These are phyloP conservation scores for Brachypteracias leptosomus DNA, from an alignment of 2,113 vertebrate genomes.

Conservation along the genomic window DNA sequence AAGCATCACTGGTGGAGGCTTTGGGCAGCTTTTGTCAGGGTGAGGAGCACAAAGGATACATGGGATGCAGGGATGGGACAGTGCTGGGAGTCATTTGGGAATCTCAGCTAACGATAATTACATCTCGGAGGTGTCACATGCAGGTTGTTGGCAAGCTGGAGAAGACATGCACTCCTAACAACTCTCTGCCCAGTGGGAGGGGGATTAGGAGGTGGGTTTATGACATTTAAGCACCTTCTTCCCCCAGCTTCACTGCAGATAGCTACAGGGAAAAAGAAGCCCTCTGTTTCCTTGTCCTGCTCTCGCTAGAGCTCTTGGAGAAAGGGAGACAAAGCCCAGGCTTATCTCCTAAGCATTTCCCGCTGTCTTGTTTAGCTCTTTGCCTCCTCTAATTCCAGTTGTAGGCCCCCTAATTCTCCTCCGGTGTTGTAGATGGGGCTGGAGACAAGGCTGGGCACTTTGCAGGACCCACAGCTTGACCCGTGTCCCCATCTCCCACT, in stretches of 20 bases:
- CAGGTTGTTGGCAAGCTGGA: neutral
- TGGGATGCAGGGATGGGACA: neutral
- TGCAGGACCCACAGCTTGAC: neutral
- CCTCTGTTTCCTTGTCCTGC: neutral
- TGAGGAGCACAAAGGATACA: rapidly evolving
- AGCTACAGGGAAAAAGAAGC: neutral
- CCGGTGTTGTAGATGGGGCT: neutral
- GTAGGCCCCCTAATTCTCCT: neutral
- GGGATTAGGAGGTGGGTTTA: neutral
- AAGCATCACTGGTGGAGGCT: neutral
- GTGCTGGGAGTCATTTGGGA: neutral
- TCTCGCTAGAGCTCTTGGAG: neutral
- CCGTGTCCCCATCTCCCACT: rapidly evolving
- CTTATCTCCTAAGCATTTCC: neutral
- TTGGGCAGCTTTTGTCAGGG: neutral
- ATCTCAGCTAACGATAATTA: neutral
- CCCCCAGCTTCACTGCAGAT: neutral
- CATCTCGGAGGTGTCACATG: neutral
- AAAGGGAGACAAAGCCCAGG: conserved; percentile 1
- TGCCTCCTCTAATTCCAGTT: neutral
- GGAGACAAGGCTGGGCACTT: neutral
- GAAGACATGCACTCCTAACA: neutral
- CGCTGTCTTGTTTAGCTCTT: neutral
- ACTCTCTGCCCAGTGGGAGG: neutral
- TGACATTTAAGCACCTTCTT: neutral